These are phyloP conservation scores for Lucilia cuprina DNA, from an alignment of 1,140 invertebrate species.

Conservation along the genomic window DNA sequence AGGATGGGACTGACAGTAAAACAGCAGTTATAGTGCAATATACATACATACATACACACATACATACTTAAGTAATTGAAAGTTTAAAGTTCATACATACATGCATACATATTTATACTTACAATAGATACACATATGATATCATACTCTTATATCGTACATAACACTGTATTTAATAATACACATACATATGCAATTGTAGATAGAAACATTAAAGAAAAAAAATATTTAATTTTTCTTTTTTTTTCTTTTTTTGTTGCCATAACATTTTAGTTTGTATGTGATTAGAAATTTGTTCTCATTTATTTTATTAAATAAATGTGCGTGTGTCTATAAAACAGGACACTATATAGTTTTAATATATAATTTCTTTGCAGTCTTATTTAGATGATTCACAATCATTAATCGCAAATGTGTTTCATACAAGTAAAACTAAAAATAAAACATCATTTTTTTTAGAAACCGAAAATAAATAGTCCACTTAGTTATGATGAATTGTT, in stretches of 20 bases:
- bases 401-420: too few relatives aligned
- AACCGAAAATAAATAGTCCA: too few relatives aligned
- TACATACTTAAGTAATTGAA: background rate
- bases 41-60: background rate
- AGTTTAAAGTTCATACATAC: constrained; percentile 4
- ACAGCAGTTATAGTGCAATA: background rate
- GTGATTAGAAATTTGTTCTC: background rate
- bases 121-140: background rate
- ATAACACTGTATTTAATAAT: background rate
- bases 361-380: too few relatives aligned
- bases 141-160: background rate
- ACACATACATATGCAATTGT: background rate
- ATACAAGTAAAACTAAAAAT: too few relatives aligned
- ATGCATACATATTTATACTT: background rate
- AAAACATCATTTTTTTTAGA: too few relatives aligned
- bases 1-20: background rate
- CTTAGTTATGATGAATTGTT: too few relatives aligned
- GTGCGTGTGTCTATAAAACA: too few relatives aligned
- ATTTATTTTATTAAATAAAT: too few relatives aligned
- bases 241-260: background rate
- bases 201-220: background rate
- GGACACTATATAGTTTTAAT: too few relatives aligned
- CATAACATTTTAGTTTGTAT: background rate
- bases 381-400: too few relatives aligned
- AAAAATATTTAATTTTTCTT: background rate